phyloP scores from a whole-genome alignment of 2,797 vertebrate species.

The Enteromius thamalakanensis region DNA sequence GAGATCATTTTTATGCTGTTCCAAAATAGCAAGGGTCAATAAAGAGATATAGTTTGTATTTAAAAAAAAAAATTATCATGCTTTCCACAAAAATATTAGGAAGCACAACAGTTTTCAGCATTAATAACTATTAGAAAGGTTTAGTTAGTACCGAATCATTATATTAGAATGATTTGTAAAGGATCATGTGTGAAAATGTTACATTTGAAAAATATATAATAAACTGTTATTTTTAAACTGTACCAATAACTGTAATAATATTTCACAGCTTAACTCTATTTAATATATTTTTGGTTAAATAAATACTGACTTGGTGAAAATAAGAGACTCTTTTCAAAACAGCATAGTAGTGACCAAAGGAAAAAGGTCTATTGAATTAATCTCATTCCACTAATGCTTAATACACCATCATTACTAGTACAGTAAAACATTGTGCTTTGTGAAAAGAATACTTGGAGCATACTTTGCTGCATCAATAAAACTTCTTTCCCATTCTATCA shows the following conservation, averaged over 20 bases:
- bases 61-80: too few relatives aligned
- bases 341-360: not conserved
- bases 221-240: not conserved
- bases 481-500: not conserved
- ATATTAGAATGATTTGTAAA: not conserved
- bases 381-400: not conserved
- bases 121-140: not conserved
- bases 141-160: not conserved
- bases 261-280: not conserved
- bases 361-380: not conserved
- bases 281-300: not conserved
- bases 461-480: not conserved
- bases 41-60: not conserved
- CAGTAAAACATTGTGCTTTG: not conserved
- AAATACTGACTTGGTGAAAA: not conserved
- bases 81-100: not conserved
- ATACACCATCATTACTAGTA: not conserved
- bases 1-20: too few relatives aligned
- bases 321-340: not conserved
- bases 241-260: not conserved
- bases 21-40: not conserved
- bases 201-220: too few relatives aligned
- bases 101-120: not conserved
- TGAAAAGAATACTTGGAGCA: not conserved
- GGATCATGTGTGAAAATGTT: not conserved